These are phyloP conservation scores for Netelia inedita DNA, from an alignment of 2,888 invertebrate species.

Conservation along the genomic window DNA sequence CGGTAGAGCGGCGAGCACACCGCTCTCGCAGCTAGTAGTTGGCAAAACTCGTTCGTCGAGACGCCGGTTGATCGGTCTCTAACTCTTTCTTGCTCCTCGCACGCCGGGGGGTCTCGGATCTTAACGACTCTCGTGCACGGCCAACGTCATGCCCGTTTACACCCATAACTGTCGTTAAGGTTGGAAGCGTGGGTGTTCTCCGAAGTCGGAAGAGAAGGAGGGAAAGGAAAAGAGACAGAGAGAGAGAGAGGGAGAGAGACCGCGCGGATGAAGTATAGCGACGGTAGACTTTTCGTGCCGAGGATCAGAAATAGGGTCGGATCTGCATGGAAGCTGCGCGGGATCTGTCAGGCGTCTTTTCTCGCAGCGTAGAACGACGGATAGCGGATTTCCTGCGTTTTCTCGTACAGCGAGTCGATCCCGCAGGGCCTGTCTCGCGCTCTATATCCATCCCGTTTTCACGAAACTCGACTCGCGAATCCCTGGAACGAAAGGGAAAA, in stretches of 20 bases:
- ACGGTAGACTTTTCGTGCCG: conserved; percentile 21
- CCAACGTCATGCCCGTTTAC: conserved; percentile 80
- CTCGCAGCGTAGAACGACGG: conserved; percentile 32
- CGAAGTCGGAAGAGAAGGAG: conserved; percentile 37
- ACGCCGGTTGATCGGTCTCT: conserved; percentile 75
- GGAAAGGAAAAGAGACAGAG: neutral
- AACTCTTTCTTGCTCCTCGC: conserved; percentile 75
- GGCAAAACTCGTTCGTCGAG: conserved; percentile 78
- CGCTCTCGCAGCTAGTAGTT: conserved; percentile 75
- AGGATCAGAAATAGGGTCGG: conserved; percentile 41
- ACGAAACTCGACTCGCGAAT: neutral
- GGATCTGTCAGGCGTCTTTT: conserved; percentile 13
- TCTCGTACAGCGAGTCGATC: conserved; percentile 44
- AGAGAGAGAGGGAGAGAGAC: neutral
- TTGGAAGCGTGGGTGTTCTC: conserved; percentile 80
- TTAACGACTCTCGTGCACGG: conserved; percentile 80
- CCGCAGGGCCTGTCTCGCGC: conserved; percentile 7
- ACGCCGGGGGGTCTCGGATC: conserved; percentile 77
- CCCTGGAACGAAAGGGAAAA: neutral
- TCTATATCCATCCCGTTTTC: neutral
- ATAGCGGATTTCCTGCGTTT: conserved; percentile 65
- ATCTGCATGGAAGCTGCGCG: conserved; percentile 44
- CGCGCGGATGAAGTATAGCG: conserved; percentile 11
- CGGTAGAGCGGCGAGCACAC: neutral
- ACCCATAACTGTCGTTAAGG: conserved; percentile 80